Percentiles rank a stretch among this genome's conserved stretches.
phyloP scores from a whole-genome alignment of 35 echinoderm and acorn worm genomes.

The Diadema setosum region DNA sequence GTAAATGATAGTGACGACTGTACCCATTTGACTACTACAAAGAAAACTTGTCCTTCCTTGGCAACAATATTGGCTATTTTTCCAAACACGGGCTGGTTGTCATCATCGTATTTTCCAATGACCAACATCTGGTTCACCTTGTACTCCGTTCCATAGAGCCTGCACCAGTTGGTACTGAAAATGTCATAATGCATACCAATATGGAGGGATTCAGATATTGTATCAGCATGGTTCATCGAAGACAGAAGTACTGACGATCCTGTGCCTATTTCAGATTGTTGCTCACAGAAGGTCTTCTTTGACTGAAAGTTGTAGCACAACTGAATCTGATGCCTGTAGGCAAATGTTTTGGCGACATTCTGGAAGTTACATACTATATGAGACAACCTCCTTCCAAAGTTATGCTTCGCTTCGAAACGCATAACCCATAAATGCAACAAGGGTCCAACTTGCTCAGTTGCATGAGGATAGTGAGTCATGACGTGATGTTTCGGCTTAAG shows the following conservation, averaged over 20 bases:
- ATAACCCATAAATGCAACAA: constrained; percentile 26
- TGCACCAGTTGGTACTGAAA: constrained; percentile 50
- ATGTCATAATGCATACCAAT: constrained; percentile 29
- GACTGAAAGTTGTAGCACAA: constrained; percentile 47
- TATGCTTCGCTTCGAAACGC: constrained; percentile 56
- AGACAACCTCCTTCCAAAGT: not conserved
- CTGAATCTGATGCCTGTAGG: constrained; percentile 45
- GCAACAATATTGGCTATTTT: constrained; percentile 21
- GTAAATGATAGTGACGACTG: constrained; percentile 3
- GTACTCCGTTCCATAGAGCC: constrained; percentile 27
- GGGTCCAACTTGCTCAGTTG: constrained; percentile 2
- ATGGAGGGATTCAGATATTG: not conserved
- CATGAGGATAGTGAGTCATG: constrained; percentile 17
- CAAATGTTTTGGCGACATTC: constrained; percentile 56
- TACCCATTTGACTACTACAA: constrained; percentile 4
- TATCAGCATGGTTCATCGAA: constrained; percentile 5
- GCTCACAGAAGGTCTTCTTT: not conserved
- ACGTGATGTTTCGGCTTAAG: constrained; percentile 51
- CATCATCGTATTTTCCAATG: not conserved
- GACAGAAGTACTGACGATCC: constrained; percentile 33
- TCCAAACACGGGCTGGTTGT: constrained; percentile 14
- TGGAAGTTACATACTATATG: constrained; percentile 71
- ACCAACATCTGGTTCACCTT: constrained; percentile 4
- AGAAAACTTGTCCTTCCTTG: not conserved
- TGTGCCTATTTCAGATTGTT: constrained; percentile 26